These are phyloP conservation scores for Brachionus asplanchnoidis DNA, from an alignment of 1,140 invertebrate species.

Conservation along the genomic window DNA sequence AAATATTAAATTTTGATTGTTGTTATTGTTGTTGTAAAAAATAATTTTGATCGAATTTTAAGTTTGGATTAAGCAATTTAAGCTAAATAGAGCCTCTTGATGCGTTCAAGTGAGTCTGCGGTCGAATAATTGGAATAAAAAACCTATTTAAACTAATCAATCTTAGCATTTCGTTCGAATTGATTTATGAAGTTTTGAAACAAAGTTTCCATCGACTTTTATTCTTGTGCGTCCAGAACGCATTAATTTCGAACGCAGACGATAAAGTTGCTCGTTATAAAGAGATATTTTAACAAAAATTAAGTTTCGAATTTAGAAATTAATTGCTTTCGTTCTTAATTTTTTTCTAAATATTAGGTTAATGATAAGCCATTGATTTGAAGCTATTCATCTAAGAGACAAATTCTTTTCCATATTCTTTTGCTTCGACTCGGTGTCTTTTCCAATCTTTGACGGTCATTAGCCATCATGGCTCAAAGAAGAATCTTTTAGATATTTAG, in stretches of 20 bases:
- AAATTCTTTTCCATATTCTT: not conserved
- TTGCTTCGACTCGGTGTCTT: not conserved
- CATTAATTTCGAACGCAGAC: slow-evolving; percentile 21
- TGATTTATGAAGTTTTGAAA: slow-evolving; percentile 36
- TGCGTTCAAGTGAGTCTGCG: not conserved
- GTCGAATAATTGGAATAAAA: slow-evolving; percentile 14
- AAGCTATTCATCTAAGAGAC: not conserved
- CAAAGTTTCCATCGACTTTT: not conserved
- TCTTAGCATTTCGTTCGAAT: slow-evolving; percentile 21
- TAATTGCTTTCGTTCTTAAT: not conserved
- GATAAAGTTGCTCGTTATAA: slow-evolving; percentile 6
- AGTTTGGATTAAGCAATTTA: slow-evolving; percentile 17
- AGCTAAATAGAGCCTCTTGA: not conserved
- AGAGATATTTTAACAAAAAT: not conserved
- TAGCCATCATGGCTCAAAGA: slow-evolving; percentile 4
- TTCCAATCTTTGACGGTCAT: not conserved
- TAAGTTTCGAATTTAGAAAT: not conserved
- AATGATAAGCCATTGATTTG: not conserved
- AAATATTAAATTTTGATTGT: not conserved
- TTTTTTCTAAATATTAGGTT: not conserved
- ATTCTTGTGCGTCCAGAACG: not conserved
- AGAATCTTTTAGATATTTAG: not conserved
- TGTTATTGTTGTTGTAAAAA: not conserved
- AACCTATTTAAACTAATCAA: slow-evolving; percentile 33
- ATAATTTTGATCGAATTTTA: not conserved